Percentiles rank a stretch among this genome's conserved stretches.
Evolutionary conservation across 2,797 vertebrate species (phyloP).

Genomic region (Aldrovandia affinis): DNA sequence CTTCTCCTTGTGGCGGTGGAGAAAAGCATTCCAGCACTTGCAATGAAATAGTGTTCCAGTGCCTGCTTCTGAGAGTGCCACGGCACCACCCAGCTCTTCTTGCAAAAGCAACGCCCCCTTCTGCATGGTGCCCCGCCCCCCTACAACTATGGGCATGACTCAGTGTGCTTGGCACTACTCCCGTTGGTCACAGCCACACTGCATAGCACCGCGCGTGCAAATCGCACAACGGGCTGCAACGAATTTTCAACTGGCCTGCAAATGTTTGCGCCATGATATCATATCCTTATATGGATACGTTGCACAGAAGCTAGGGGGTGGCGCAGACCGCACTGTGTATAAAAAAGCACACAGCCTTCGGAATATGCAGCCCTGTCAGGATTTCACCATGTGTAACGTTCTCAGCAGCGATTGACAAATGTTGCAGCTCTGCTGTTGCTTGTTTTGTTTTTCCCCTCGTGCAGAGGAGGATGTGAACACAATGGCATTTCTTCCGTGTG

Average conservation of each 20-base stretch:
- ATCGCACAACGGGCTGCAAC: too few relatives aligned
- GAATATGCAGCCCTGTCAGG: not conserved
- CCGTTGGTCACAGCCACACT: not conserved
- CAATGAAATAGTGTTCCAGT: too few relatives aligned
- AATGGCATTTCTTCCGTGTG: slow-evolving; percentile 36
- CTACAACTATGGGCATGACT: not conserved
- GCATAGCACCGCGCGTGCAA: not conserved
- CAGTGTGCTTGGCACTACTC: not conserved
- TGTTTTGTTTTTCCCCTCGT: not conserved
- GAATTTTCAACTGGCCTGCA: not conserved
- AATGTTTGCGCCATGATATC: not conserved
- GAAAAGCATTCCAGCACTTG: too few relatives aligned
- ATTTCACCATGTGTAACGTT: not conserved
- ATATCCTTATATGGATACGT: not conserved
- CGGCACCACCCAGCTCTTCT: not conserved
- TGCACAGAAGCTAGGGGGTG: not conserved
- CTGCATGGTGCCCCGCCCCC: not conserved
- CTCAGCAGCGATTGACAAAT: not conserved
- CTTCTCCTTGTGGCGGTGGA: too few relatives aligned
- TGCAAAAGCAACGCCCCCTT: not conserved
- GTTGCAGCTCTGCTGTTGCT: not conserved
- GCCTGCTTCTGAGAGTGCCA: not conserved
- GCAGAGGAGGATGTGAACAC: slow-evolving; percentile 41
- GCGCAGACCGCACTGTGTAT: not conserved
- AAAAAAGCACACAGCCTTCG: not conserved